Evolutionary conservation across 1,140 invertebrate species (phyloP).

Genomic region (Tribolium madens): DNA sequence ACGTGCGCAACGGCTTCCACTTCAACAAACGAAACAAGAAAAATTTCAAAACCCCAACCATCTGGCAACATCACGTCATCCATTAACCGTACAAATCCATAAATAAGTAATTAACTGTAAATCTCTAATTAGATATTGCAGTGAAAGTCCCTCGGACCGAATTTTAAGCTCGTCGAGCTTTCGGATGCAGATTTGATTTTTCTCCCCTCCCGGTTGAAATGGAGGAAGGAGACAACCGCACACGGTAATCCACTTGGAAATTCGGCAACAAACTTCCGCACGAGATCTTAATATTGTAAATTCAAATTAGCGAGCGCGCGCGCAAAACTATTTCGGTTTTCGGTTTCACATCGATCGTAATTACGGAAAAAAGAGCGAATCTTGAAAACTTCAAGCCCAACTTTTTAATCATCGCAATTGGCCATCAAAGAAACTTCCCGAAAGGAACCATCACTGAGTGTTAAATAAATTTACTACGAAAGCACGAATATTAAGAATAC

Average conservation of each 20-base stretch:
- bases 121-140: slow-evolving; percentile 27
- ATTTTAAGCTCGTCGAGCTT: slow-evolving; percentile 8
- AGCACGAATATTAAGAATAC: slow-evolving; percentile 45
- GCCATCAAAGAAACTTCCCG: slow-evolving; percentile 42
- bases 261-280: slow-evolving; percentile 26
- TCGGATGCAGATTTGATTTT: slow-evolving; percentile 18
- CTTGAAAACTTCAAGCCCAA: slow-evolving; percentile 18
- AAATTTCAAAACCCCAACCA: slow-evolving; percentile 1
- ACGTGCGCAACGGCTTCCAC: not conserved
- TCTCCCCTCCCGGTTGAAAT: not conserved
- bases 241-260: slow-evolving; percentile 29
- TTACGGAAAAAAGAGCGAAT: not conserved
- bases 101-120: slow-evolving; percentile 35
- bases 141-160: slow-evolving; percentile 19
- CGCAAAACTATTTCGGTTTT: not conserved
- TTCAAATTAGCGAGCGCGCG: not conserved
- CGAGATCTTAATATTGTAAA: slow-evolving; percentile 27
- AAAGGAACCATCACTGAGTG: slow-evolving; percentile 33
- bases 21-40: not conserved
- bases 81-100: slow-evolving; percentile 34
- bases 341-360: not conserved
- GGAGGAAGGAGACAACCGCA: not conserved
- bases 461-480: slow-evolving; percentile 46
- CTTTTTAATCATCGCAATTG: slow-evolving; percentile 51
- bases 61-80: slow-evolving; percentile 24